Percentiles rank a stretch among this genome's conserved stretches.
Conservation (phyloP, 2,888 invertebrate genomes). For the Auanema sp. region DNA sequence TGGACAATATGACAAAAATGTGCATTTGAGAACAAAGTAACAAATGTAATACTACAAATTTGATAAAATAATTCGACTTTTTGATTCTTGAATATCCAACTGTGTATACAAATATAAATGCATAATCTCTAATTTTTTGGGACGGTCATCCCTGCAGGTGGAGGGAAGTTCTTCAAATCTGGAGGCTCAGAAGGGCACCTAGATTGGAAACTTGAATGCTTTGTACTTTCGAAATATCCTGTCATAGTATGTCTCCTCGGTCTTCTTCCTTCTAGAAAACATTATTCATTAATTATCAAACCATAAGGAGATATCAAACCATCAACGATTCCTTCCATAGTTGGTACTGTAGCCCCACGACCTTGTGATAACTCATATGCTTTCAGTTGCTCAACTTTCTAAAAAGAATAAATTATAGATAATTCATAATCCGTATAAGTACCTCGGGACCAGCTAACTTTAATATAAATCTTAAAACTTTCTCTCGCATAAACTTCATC, state of each 20-base stretch:
- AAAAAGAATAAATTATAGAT: not conserved
- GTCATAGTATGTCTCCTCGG: constrained; percentile 1
- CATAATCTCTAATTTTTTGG: not conserved
- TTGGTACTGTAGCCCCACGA: constrained; percentile 6
- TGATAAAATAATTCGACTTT: not conserved
- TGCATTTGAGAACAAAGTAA: constrained; percentile 1
- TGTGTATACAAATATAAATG: not conserved
- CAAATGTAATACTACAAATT: not conserved
- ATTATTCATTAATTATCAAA: too few relatives aligned
- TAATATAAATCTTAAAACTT: not conserved
- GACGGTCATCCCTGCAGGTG: not conserved
- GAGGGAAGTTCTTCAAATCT: constrained; percentile 4
- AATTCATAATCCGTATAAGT: not conserved
- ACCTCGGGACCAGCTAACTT: constrained; percentile 5
- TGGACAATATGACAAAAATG: not conserved
- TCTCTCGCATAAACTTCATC: constrained; percentile 9
- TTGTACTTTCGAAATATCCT: not conserved
- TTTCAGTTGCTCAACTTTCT: constrained; percentile 1
- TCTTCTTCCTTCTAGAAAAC: constrained; percentile 5
- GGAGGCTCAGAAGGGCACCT: constrained; percentile 8
- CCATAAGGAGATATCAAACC: constrained; percentile 2
- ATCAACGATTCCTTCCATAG: constrained; percentile 1
- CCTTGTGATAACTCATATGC: not conserved
- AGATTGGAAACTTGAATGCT: not conserved
- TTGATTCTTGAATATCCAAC: not conserved